Evolutionary conservation across 2,888 invertebrate species (phyloP).

Genomic region (Euphydryas editha): DNA sequence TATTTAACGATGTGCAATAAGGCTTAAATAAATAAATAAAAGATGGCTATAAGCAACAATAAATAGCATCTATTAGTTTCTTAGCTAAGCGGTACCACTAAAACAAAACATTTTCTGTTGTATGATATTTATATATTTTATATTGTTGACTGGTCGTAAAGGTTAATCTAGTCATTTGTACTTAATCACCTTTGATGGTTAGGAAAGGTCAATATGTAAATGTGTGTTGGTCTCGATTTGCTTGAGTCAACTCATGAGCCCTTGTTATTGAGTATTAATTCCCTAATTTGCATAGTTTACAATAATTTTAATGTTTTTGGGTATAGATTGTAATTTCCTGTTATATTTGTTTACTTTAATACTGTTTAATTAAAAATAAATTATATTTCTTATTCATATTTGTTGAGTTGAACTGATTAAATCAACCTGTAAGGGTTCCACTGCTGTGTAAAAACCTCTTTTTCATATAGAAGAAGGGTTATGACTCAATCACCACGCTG

Average conservation of each 20-base stretch:
- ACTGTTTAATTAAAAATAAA: background rate
- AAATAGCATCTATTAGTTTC: background rate
- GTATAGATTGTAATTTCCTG: too few species aligned
- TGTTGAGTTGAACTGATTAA: too few species aligned
- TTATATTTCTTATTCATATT: background rate
- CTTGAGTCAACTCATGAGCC: constrained; percentile 20
- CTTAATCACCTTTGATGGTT: constrained; percentile 17
- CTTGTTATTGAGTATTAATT: constrained; percentile 19
- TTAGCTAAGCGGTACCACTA: background rate
- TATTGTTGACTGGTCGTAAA: background rate
- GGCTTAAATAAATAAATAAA: too few species aligned
- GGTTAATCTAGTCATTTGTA: constrained; percentile 4
- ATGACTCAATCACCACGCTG: too few species aligned
- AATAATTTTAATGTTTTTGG: background rate
- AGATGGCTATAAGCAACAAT: too few species aligned
- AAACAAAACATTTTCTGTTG: background rate
- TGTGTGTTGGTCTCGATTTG: constrained; percentile 23
- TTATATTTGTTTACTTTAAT: background rate
- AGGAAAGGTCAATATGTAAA: constrained; percentile 29
- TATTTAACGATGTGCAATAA: too few species aligned
- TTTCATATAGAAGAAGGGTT: too few species aligned
- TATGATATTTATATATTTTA: too few species aligned
- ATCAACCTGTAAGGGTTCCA: too few species aligned
- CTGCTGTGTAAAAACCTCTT: too few species aligned
- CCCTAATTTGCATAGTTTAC: constrained; percentile 18